Percentiles rank a stretch among this genome's conserved stretches.
Conservation (phyloP, 2,113 vertebrate species). For the Apaloderma vittatum region DNA sequence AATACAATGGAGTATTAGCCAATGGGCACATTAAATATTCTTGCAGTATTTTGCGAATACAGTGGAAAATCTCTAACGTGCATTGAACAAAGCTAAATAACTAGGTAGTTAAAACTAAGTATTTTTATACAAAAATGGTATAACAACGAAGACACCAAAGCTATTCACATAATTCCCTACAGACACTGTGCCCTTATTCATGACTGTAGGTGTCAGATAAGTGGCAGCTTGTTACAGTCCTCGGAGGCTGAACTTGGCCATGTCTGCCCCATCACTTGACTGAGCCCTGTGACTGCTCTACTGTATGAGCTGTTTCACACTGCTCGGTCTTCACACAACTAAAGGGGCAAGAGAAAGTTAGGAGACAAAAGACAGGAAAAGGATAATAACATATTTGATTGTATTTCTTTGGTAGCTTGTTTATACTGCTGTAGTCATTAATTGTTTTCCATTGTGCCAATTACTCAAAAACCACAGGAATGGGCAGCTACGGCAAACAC, state of each 20-base stretch:
- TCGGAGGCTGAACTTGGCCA: background rate
- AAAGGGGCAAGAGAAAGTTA: rapidly evolving
- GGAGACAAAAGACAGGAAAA: background rate
- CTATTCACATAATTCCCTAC: background rate
- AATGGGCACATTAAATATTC: background rate
- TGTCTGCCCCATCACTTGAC: background rate
- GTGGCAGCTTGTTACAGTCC: background rate
- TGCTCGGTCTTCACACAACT: background rate
- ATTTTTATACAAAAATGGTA: background rate
- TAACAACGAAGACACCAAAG: background rate
- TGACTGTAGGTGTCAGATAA: rapidly evolving
- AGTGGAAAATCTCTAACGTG: background rate
- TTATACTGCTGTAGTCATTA: background rate
- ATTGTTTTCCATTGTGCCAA: background rate
- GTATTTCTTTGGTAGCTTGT: background rate
- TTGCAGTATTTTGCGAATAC: background rate
- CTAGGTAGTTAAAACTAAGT: background rate
- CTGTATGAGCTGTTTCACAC: background rate
- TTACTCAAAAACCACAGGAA: background rate
- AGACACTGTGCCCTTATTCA: rapidly evolving
- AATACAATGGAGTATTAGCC: rapidly evolving
- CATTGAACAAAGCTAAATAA: background rate
- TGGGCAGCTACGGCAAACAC: background rate
- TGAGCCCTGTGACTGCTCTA: background rate
- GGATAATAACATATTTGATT: background rate